Percentiles rank a stretch among this genome's conserved stretches.
These are phyloP conservation scores for Pangasius krempfi DNA, from an alignment of 2,797 vertebrate species.

Conservation along the genomic window DNA sequence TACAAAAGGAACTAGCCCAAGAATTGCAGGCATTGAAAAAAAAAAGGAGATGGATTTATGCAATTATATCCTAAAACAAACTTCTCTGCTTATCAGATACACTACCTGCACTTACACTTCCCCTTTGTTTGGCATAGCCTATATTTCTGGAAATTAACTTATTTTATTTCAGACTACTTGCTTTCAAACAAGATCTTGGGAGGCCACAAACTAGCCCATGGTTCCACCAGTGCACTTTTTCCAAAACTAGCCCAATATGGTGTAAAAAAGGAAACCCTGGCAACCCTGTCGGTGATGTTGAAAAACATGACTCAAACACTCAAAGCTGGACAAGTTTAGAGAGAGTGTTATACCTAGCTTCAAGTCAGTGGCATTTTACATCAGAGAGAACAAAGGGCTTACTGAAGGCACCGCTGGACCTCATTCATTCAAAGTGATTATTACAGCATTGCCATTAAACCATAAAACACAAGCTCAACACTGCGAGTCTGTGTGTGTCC, in stretches of 20 bases:
- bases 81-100: not conserved
- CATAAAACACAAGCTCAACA: not conserved
- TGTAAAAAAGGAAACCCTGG: not conserved
- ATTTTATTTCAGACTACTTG: not conserved
- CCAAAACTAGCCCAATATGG: too few species aligned
- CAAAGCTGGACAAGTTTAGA: not conserved
- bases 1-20: not conserved
- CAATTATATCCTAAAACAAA: not conserved
- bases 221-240: not conserved
- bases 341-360: not conserved
- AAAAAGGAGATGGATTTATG: not conserved
- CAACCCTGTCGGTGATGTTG: not conserved
- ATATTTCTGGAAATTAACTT: not conserved
- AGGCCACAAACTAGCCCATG: not conserved
- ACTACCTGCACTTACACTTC: not conserved
- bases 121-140: not conserved
- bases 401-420: not conserved
- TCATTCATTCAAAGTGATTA: conserved; percentile 23
- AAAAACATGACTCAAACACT: not conserved
- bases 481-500: not conserved
- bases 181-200: not conserved
- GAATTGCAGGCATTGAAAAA: too few species aligned
- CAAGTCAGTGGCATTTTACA: not conserved
- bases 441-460: not conserved
- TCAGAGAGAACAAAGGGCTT: not conserved